These are phyloP conservation scores for Petrocephalus microphthalmus DNA, from an alignment of 2,113 vertebrate genomes.

Conservation along the genomic window DNA sequence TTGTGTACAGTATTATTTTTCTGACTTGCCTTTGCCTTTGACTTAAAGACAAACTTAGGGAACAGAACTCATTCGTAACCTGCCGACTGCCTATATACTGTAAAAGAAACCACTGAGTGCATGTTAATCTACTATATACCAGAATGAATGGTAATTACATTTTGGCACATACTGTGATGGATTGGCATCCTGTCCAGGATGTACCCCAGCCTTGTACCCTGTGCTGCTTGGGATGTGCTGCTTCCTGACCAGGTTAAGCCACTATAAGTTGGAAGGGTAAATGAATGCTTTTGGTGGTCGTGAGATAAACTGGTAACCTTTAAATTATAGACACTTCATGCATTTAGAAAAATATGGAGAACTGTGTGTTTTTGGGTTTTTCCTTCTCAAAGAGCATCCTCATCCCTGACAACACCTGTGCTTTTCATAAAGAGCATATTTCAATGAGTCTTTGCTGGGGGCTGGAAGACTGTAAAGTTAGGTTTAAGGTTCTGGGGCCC, in stretches of 20 bases:
- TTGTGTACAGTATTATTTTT: no score
- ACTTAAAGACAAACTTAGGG: no score
- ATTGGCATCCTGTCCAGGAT: not conserved
- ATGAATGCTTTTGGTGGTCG: no score
- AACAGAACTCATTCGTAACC: no score
- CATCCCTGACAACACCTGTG: no score
- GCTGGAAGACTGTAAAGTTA: not conserved
- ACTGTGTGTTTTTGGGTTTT: no score
- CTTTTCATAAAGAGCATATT: no score
- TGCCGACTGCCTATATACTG: not conserved
- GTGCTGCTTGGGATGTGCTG: no score
- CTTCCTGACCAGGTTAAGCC: not conserved
- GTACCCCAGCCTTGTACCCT: not conserved
- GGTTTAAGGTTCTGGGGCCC: not conserved
- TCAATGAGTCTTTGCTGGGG: no score
- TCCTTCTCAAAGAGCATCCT: no score
- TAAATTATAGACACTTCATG: not conserved
- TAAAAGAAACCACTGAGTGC: not conserved
- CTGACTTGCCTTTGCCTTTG: no score
- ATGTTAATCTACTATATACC: not conserved
- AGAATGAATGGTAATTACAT: no score
- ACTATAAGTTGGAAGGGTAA: not conserved
- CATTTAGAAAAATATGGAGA: not conserved
- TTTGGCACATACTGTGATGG: not conserved
- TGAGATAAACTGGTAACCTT: not conserved